These are phyloP conservation scores for Geotrypetes seraphini DNA, from an alignment of 2,797 vertebrate species.

Conservation along the genomic window DNA sequence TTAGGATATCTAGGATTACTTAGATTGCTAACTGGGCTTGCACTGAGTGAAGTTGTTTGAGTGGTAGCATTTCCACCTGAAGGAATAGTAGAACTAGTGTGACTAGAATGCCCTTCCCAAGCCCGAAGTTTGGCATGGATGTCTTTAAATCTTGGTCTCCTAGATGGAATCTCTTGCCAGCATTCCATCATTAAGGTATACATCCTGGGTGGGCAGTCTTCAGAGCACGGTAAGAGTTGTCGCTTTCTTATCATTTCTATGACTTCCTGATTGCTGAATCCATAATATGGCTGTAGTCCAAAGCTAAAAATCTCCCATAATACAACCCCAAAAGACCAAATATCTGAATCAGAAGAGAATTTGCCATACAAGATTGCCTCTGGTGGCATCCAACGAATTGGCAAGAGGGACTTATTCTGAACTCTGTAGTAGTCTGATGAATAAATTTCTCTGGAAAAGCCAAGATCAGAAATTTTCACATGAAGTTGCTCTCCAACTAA, in stretches of 20 bases:
- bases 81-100: conserved; percentile 90
- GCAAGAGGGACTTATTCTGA: conserved; percentile 82
- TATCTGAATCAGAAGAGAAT: conserved; percentile 88
- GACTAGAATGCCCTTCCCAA: conserved; percentile 91
- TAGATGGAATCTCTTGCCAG: conserved; percentile 87
- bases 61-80: conserved; percentile 95
- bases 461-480: conserved; percentile 90
- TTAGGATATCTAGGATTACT: conserved; percentile 88
- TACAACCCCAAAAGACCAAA: conserved; percentile 94
- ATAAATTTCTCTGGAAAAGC: conserved; percentile 89
- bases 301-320: conserved; percentile 98
- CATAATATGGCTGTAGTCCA: conserved; percentile 91
- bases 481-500: conserved; percentile 92
- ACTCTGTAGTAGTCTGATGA: conserved; percentile 86
- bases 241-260: conserved; percentile 95
- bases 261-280: conserved; percentile 96
- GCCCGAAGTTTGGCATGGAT: conserved; percentile 79
- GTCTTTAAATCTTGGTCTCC: conserved; percentile 89
- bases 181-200: conserved; percentile 93
- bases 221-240: conserved; percentile 88
- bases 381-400: conserved; percentile 95
- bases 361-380: conserved; percentile 92
- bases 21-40: conserved; percentile 92
- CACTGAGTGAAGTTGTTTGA: conserved; percentile 94
- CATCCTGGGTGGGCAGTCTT: conserved; percentile 91